Evolutionary conservation across 2,113 vertebrate genomes (phyloP).

Genomic region (Paramisgurnus dabryanus): DNA sequence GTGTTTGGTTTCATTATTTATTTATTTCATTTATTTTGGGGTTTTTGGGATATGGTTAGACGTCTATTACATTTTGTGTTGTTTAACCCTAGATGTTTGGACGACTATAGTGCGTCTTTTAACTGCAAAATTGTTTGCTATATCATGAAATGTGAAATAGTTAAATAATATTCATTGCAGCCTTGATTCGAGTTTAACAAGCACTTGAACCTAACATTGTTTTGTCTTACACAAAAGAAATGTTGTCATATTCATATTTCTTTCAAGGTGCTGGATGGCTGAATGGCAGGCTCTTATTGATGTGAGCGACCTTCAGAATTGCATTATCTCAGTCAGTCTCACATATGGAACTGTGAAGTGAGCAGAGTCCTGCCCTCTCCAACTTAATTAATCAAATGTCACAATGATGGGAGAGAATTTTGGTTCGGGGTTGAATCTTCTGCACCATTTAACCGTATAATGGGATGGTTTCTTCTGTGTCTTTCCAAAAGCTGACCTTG

Average conservation of each 20-base stretch:
- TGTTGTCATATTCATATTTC: slow-evolving; percentile 42
- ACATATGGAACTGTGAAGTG: slow-evolving; percentile 24
- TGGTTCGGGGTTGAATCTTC: slow-evolving; percentile 66
- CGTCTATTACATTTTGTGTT: no score
- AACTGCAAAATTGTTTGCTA: no score
- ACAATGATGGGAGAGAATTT: slow-evolving; percentile 58
- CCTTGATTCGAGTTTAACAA: slow-evolving; percentile 18
- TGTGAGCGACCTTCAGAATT: slow-evolving; percentile 59
- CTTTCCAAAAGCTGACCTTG: slow-evolving; percentile 69
- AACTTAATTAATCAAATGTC: slow-evolving; percentile 69
- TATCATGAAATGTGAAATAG: neutral
- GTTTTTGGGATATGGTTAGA: no score
- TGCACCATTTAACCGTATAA: slow-evolving; percentile 75
- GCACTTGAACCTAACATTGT: neutral
- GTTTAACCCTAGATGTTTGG: no score
- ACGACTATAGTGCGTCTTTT: no score
- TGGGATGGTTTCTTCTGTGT: slow-evolving; percentile 66
- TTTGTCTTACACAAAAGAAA: slow-evolving; percentile 3
- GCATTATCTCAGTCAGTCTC: slow-evolving; percentile 16
- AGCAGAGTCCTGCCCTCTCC: slow-evolving; percentile 58
- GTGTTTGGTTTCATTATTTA: no score
- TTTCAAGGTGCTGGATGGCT: slow-evolving; percentile 22
- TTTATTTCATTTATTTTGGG: no score
- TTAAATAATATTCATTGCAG: slow-evolving; percentile 7
- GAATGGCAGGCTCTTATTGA: slow-evolving; percentile 33